phyloP scores from a whole-genome alignment of 1,140 invertebrate genomes.

The Telenomus remus region DNA sequence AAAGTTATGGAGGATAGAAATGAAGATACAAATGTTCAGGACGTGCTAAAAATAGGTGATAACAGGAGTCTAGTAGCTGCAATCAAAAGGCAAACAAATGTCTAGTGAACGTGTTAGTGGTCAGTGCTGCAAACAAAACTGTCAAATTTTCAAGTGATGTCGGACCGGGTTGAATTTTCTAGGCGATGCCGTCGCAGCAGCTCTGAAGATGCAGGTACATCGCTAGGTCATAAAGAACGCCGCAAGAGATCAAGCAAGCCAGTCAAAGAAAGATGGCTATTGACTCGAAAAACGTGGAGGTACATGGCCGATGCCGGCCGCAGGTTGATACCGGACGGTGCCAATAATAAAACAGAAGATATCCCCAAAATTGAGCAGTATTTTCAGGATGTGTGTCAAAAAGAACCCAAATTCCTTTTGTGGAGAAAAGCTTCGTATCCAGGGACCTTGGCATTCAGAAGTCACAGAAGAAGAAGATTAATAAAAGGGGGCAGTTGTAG shows the following conservation, averaged over 20 bases:
- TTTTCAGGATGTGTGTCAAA: conserved; percentile 87
- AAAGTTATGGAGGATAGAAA: conserved; percentile 1
- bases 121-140: conserved; percentile 69
- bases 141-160: conserved; percentile 68
- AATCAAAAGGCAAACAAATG: conserved; percentile 61
- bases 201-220: conserved; percentile 57
- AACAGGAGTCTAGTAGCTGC: conserved; percentile 4
- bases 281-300: conserved; percentile 91
- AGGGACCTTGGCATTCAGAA: conserved; percentile 78
- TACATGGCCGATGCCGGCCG: conserved; percentile 93
- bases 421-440: conserved; percentile 89
- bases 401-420: conserved; percentile 84
- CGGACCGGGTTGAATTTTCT: conserved; percentile 67
- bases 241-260: conserved; percentile 73
- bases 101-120: too few species aligned
- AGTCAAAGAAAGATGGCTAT: conserved; percentile 86
- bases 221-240: conserved; percentile 66
- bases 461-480: conserved; percentile 76
- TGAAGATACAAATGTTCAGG: not conserved
- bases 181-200: conserved; percentile 66
- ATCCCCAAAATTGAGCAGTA: conserved; percentile 87
- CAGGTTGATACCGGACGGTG: conserved; percentile 86
- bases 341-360: conserved; percentile 82
- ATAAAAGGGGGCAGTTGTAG: conserved; percentile 81
- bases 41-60: too few species aligned